A percentile compares a stretch with the other conserved stretches of the same genome.
Evolutionary conservation across 2,888 invertebrate genomes (phyloP).

Genomic region (Dryocosmus kuriphilus): DNA sequence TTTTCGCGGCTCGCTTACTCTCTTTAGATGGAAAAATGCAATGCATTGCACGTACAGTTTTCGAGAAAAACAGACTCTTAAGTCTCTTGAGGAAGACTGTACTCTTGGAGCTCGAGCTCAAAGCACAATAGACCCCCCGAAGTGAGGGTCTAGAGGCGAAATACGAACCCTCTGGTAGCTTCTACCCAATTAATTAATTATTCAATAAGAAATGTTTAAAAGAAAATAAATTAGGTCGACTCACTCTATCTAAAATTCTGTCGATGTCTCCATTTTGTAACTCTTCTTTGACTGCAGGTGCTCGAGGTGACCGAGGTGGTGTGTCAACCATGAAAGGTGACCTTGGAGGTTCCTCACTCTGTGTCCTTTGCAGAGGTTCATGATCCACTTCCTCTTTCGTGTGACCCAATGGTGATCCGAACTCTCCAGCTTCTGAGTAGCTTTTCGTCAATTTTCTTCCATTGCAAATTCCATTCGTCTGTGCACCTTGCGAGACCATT

Average conservation of each 20-base stretch:
- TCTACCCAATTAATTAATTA: no score
- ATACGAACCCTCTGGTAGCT: no score
- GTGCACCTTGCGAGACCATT: conserved; percentile 94
- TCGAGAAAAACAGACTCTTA: no score
- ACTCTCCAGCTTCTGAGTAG: conserved; percentile 86
- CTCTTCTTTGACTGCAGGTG: conserved; percentile 52
- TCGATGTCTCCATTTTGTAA: conserved; percentile 68
- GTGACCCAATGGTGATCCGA: conserved; percentile 72
- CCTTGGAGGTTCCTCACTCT: conserved; percentile 90
- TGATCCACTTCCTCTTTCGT: conserved; percentile 80
- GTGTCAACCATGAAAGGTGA: conserved; percentile 84
- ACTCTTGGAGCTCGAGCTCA: no score
- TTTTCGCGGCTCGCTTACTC: no score
- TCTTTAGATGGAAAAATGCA: no score
- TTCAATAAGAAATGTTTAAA: not conserved
- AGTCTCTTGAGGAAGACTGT: no score
- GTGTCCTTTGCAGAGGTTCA: conserved; percentile 89
- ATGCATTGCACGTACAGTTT: no score
- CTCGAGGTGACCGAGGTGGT: conserved; percentile 71
- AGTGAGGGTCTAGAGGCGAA: no score
- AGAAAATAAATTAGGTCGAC: not conserved
- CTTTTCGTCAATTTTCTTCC: conserved; percentile 91
- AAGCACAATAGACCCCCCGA: no score
- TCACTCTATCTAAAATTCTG: not conserved
- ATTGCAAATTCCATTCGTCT: conserved; percentile 89